Conservation (phyloP, 2,113 vertebrate species). For the Bambusicola thoracicus region DNA sequence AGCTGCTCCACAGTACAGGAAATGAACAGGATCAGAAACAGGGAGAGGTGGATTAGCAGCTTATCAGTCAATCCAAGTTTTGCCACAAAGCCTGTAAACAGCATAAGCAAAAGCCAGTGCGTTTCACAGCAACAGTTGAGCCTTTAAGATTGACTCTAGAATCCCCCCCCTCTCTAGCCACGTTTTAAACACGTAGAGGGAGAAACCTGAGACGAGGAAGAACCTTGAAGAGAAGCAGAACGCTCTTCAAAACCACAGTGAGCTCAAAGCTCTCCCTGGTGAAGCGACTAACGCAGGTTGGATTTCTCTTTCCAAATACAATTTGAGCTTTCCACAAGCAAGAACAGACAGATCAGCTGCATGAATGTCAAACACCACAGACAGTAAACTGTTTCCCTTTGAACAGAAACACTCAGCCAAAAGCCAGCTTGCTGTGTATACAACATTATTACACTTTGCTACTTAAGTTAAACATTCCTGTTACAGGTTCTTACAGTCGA, state of each 20-base stretch:
- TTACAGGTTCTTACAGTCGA: neutral
- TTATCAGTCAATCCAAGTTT: conserved; percentile 33
- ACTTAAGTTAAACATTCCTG: neutral
- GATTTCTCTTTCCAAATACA: conserved; percentile 28
- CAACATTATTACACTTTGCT: neutral
- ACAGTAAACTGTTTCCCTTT: neutral
- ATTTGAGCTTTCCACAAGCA: neutral
- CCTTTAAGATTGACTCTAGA: neutral
- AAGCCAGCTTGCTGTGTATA: neutral
- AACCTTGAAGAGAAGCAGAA: neutral
- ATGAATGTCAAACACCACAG: neutral
- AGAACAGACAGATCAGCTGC: neutral
- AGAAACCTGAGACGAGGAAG: neutral
- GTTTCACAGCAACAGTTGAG: conserved; percentile 14
- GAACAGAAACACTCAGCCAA: conserved; percentile 10
- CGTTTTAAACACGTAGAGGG: neutral
- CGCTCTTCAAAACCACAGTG: neutral
- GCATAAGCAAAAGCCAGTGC: neutral
- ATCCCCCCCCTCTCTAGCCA: neutral
- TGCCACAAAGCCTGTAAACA: neutral
- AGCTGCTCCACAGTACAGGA: conserved; percentile 46
- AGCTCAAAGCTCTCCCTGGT: neutral
- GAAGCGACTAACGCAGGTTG: neutral
- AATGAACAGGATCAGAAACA: conserved; percentile 48
- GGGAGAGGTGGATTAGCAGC: conserved; percentile 32